Conservation (phyloP, 2,113 vertebrate genomes). For the Pteruthius melanotis region DNA sequence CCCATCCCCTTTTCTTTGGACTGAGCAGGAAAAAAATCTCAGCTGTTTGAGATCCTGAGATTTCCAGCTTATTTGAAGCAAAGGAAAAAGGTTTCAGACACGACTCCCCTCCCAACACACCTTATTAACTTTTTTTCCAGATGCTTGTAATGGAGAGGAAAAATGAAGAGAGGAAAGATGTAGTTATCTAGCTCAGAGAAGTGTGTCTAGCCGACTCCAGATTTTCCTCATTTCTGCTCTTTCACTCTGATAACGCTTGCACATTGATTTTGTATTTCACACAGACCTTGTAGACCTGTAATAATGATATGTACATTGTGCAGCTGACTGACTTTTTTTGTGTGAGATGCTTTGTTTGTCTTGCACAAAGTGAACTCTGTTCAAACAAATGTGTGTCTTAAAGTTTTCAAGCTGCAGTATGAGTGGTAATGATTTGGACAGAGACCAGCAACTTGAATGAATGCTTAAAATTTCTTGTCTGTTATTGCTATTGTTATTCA, state of each 20-base stretch:
- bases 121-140: slow-evolving; percentile 16
- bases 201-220: neutral
- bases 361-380: slow-evolving; percentile 8
- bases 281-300: neutral
- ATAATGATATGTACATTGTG: neutral
- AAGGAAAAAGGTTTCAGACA: neutral
- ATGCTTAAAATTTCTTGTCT: slow-evolving; percentile 21
- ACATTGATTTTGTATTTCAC: slow-evolving; percentile 6
- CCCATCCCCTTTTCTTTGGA: neutral
- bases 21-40: neutral
- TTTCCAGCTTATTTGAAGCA: slow-evolving; percentile 4
- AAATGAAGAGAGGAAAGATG: slow-evolving; percentile 32
- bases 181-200: slow-evolving; percentile 33
- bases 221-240: neutral
- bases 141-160: slow-evolving; percentile 5
- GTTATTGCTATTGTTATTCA: neutral
- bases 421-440: neutral
- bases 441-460: neutral
- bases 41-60: neutral
- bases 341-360: slow-evolving; percentile 15
- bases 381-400: neutral
- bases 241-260: neutral
- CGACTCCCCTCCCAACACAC: neutral
- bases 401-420: neutral
- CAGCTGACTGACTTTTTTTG: neutral